Evolutionary conservation across 2,797 vertebrate genomes (phyloP), one percentile per base, ranked within the genome.

Genomic region (Rhinogobio ventralis): DNA sequence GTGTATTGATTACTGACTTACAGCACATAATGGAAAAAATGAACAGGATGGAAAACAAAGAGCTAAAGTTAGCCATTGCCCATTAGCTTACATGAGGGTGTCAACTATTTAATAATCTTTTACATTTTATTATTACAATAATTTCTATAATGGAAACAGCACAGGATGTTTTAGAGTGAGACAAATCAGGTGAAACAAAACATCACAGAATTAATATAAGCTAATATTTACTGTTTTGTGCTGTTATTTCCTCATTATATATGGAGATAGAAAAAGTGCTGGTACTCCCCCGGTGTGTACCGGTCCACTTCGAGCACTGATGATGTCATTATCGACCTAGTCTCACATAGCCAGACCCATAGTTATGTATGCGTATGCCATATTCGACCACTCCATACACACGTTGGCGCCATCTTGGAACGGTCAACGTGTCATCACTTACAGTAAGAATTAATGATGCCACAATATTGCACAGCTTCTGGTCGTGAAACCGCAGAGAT

Each of bases 1-100:
- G 49, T n/a, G 23, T 75, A n/a, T 75, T 57, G 30, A 75, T 53
- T 23, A 23, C 33, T 73, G 45, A 46, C 68, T 69, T 69, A 42
- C 39, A 42, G 39, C 8, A 42, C 67, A 45, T 45, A 71, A 45
- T 45, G 68, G 68, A 71, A 69, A 55, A 15, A 71, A 45, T 45
- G 6, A 71, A 7, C 10, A 15, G 36, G 68, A 25, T 46, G 68
- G 23, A 71, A 46, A 36, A 67, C 30, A 20, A 20, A 67, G 17
- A 39, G 66, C 30, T 23, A 68, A 23, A 68, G 33, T 20, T 39
- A 23, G 66, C 28, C 30, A 19, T 9, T 67, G 8, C 33, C 6
- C 60, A 67, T 36, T 23, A 36, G 67, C 67, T 42, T 51, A 13
- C 71, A 5, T 20, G 2, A 10, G n/a, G 2, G 36, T 69, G 67